Evolutionary conservation across 2,797 vertebrate genomes (phyloP), one percentile per base, ranked within the genome.

Genomic region (Enteromius mattozi): DNA sequence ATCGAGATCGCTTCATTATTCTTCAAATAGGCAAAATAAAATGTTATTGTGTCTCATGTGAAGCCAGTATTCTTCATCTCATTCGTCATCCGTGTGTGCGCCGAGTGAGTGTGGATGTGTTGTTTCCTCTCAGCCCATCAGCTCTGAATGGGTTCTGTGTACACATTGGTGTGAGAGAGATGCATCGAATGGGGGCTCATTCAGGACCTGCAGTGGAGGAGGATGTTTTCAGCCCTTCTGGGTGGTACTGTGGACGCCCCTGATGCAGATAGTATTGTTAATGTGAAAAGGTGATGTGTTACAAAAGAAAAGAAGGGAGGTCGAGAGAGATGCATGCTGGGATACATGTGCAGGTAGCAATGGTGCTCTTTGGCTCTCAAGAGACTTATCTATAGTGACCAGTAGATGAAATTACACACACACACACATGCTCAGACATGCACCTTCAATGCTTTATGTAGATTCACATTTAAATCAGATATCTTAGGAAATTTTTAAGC

Each of bases 121-220:
- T 68, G 78, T 69, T 85, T 82, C 81, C 81, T 85, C 85, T 78
- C 40, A 63, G 69, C 80, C 70, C 79, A 45, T 54, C 71, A 24
- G 77, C 42, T 69, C 75, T 88, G 85, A 90, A 91, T 65, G 80
- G 85, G 86, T 72, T 83, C 76, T 89, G 83, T 89, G 88, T 83
- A 80, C 84, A 87, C 74, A 88, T 72, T 59, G 81, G 82, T 86
- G 78, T 81, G 71, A 78, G 82, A 79, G 37, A 83, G 24, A 83
- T 81, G 88, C 85, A 91, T 90, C 89, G 56, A 66, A 92, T 92
- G 89, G 72, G 88, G 92, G 91, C 72, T 75, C 82, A 91, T 91
- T 93, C 88, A 87, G 77, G 85, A 87, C 13, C 40, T 89, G 85
- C 82, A 72, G 75, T 86, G 87, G 81, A 86, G 82, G 85, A 88